Percentiles rank a stretch among this genome's conserved stretches.
These are phyloP conservation scores for Labeo catla DNA, from an alignment of 2,113 vertebrate genomes.

Conservation along the genomic window DNA sequence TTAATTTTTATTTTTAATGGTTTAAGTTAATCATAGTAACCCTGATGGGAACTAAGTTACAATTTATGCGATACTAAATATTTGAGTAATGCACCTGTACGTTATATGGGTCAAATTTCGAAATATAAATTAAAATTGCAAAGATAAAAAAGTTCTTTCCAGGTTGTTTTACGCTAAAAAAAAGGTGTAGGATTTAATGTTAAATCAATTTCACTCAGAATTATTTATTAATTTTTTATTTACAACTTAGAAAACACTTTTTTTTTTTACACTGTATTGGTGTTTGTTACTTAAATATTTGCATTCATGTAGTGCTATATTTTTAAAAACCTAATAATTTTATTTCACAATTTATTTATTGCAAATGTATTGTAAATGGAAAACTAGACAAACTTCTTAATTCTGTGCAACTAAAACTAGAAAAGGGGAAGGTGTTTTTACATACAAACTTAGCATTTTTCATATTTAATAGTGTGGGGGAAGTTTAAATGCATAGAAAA, in stretches of 20 bases:
- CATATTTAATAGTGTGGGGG: background rate
- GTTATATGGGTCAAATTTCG: background rate
- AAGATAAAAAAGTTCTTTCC: no score
- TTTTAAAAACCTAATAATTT: background rate
- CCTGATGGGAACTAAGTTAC: no score
- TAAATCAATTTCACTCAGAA: background rate
- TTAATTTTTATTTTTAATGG: no score
- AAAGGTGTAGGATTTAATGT: no score
- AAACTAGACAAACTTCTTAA: background rate
- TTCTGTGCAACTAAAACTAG: background rate
- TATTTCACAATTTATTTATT: background rate
- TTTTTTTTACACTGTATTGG: no score
- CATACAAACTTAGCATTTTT: background rate
- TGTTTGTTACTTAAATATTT: no score
- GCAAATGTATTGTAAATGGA: background rate
- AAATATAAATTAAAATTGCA: background rate
- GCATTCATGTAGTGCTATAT: background rate
- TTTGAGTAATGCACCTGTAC: background rate
- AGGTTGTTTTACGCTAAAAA: no score
- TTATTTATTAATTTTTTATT: no score
- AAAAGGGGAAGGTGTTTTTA: background rate
- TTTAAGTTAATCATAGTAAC: no score
- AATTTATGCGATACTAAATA: no score
- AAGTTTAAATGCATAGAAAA: conserved; percentile 5
- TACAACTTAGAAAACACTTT: no score